These are phyloP conservation scores for Hemicrepidius hirtus DNA, from an alignment of 2,888 invertebrate genomes.

Conservation along the genomic window DNA sequence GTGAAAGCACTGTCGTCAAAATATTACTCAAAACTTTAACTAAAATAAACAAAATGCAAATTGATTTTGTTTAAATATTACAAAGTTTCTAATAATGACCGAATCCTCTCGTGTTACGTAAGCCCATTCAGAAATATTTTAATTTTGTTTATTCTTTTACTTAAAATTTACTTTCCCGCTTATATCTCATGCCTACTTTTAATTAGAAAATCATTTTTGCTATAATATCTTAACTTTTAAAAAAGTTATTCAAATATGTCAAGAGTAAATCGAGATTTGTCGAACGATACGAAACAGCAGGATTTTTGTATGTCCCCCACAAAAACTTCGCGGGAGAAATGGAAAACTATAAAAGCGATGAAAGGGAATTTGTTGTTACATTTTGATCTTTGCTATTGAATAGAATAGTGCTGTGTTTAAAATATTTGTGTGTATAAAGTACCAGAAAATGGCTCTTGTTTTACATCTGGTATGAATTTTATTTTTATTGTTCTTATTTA, in stretches of 20 bases:
- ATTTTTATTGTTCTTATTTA: background rate
- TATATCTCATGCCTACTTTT: background rate
- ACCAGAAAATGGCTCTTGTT: slow-evolving; percentile 42
- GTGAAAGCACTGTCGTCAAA: too few relatives aligned
- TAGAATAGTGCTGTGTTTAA: background rate
- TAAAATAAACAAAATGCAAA: too few relatives aligned
- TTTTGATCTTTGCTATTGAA: slow-evolving; percentile 26
- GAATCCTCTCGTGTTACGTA: background rate
- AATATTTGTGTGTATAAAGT: background rate
- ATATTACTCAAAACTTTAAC: too few relatives aligned
- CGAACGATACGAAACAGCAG: background rate
- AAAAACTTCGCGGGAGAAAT: slow-evolving; percentile 42
- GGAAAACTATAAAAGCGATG: slow-evolving; percentile 49
- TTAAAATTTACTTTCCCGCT: slow-evolving; percentile 13
- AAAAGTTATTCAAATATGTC: too few relatives aligned
- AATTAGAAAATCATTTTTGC: background rate
- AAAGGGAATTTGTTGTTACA: slow-evolving; percentile 37
- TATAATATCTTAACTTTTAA: background rate
- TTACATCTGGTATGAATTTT: slow-evolving; percentile 35
- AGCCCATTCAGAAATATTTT: slow-evolving; percentile 1
- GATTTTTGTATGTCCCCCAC: background rate
- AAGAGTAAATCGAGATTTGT: background rate
- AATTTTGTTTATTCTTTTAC: slow-evolving; percentile 1
- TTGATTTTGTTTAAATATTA: too few relatives aligned
- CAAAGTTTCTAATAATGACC: too few relatives aligned